Evolutionary conservation across 2,888 invertebrate species (phyloP), one percentile per base, ranked within the genome.

Genomic region (Lycocerus yunnanus): DNA sequence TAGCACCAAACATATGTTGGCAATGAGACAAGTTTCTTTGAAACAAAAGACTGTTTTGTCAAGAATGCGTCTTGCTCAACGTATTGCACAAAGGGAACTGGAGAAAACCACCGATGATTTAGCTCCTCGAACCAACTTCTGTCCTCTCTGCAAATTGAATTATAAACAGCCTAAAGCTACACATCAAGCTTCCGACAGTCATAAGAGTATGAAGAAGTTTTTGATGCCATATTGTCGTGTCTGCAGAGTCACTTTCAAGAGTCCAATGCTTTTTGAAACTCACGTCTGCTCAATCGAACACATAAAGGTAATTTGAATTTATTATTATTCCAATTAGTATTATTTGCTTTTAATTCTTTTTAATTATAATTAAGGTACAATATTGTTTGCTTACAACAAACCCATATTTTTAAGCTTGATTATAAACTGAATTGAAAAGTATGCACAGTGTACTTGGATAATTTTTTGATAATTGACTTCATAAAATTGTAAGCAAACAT

Each of bases 141-240:
- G 88, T 79, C 85, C 86, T 3, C 78, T 87, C 68, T 88, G 88
- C 81, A 87, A 87, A 79, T 78, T 87, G 63, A 88, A 88, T 78
- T 87, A 87, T 78, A 87, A 86, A 74, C 87, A 87, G 76, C 83
- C 84, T 18, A 93, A 94, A 83, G 91, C 92, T 75, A 91, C 93
- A 75, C 96, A 96, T 89, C 93, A 94, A 84, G 88, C 91, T 72
- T 94, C 95, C 20, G 93, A 94, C 81, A 91, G 94, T 27, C 95
- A 96, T 84, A 92, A 94, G 86, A 93, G 93, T 83, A 95, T 95
- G 91, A 94, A 94, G 86, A 92, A 94, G 83, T 95, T 95, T 87
- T 88, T 96, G 77, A 92, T 94, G 90, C 95, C 95, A 1, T 93
- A 91, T 86, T 95, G 95, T 83, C 92, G 92, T 82, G 90, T 93